Conservation (phyloP, 2,888 invertebrate genomes). For the Hypomecis punctinalis region DNA sequence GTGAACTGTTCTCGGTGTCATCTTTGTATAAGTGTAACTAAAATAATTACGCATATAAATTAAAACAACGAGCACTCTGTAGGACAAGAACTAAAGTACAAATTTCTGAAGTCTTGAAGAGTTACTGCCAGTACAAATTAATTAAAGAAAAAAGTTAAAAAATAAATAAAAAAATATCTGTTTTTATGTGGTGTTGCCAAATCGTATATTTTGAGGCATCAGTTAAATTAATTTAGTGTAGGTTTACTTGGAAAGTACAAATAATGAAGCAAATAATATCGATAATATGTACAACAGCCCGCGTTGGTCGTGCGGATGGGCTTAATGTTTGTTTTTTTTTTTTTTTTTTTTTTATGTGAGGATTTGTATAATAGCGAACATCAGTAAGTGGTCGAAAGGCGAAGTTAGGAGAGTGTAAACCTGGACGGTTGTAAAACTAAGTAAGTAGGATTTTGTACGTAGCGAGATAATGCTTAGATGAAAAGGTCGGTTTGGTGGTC, state of each 20-base stretch:
- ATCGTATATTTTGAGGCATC: constrained; percentile 77
- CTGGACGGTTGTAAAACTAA: constrained; percentile 85
- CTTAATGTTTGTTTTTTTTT: constrained; percentile 41
- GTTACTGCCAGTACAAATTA: constrained; percentile 84
- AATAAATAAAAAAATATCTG: constrained; percentile 55
- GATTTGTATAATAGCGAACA: constrained; percentile 63
- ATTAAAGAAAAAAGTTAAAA: constrained; percentile 59
- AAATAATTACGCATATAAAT: constrained; percentile 49
- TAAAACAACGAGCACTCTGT: constrained; percentile 73
- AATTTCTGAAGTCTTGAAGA: constrained; percentile 80
- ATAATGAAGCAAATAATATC: constrained; percentile 49
- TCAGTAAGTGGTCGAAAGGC: constrained; percentile 60
- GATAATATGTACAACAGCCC: constrained; percentile 60
- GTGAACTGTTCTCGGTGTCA: constrained; percentile 74
- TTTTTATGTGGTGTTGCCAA: constrained; percentile 82
- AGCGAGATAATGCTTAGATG: constrained; percentile 81
- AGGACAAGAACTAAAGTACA: constrained; percentile 78
- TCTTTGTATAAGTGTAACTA: constrained; percentile 66
- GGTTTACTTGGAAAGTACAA: constrained; percentile 75
- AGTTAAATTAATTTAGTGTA: constrained; percentile 73
- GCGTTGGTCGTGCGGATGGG: constrained; percentile 48
- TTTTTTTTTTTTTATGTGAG: constrained; percentile 56
- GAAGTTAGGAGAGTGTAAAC: constrained; percentile 69
- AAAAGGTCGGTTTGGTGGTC: constrained; percentile 80
- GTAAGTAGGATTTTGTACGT: constrained; percentile 83